Percentiles rank a stretch among this genome's conserved stretches.
Evolutionary conservation across 2,797 vertebrate genomes (phyloP).

Genomic region (Pipistrellus kuhlii): DNA sequence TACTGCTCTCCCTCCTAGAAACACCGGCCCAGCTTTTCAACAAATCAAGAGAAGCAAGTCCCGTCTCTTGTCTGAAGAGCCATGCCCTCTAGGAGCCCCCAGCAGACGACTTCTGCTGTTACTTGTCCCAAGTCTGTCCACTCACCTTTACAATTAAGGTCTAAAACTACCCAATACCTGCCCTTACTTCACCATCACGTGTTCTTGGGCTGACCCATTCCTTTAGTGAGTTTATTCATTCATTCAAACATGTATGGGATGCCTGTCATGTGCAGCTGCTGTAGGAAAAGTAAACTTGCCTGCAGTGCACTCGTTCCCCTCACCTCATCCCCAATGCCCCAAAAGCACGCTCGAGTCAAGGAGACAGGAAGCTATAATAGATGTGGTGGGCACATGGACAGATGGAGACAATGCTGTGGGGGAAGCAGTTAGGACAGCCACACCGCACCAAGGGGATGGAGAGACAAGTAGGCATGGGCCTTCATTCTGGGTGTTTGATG

Average conservation of each 20-base stretch:
- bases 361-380: background rate
- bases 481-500: background rate
- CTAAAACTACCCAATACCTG: background rate
- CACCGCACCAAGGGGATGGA: background rate
- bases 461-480: rapidly evolving
- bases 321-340: too few relatives aligned
- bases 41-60: background rate
- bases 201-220: background rate
- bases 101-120: background rate
- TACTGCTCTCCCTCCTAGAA: background rate
- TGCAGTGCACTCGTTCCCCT: rapidly evolving
- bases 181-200: background rate
- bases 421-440: background rate
- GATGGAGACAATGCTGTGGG: rapidly evolving
- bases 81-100: background rate
- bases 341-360: background rate
- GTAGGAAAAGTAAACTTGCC: background rate
- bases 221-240: background rate
- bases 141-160: background rate
- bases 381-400: rapidly evolving
- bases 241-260: background rate
- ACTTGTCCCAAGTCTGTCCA: background rate
- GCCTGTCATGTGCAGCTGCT: background rate
- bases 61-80: background rate
- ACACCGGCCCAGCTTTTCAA: background rate